A percentile compares a stretch with the other conserved stretches of the same genome.
Evolutionary conservation across 2,888 invertebrate species (phyloP).

Genomic region (Trileptium ribeirensis): DNA sequence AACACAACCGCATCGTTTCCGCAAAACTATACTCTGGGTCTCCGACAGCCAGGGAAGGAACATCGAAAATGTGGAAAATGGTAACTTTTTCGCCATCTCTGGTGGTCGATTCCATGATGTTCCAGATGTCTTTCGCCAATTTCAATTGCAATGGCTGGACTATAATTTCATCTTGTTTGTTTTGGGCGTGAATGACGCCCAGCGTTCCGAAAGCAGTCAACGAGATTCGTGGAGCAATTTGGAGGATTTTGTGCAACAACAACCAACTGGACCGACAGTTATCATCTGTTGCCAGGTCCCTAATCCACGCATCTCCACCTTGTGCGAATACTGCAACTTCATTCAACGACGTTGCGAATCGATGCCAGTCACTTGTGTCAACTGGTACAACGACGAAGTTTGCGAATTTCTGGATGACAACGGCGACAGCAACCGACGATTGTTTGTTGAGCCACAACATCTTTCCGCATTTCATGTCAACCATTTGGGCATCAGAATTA

Average conservation of each 20-base stretch:
- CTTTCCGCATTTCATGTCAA: neutral
- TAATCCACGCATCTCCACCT: neutral
- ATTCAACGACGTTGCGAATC: neutral
- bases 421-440: neutral
- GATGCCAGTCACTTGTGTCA: neutral
- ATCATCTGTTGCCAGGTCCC: neutral
- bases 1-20: neutral
- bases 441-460: neutral
- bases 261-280: neutral
- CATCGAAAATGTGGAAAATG: neutral
- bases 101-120: neutral
- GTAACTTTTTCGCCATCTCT: neutral
- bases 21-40: neutral
- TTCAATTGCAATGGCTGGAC: neutral
- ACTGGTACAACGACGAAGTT: neutral
- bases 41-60: neutral
- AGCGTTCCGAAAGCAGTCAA: neutral
- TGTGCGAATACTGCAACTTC: neutral
- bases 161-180: neutral
- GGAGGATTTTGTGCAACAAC: neutral
- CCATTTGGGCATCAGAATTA: neutral
- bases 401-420: neutral
- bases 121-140: neutral
- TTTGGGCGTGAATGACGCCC: neutral
- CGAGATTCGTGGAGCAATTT: neutral